Evolutionary conservation across 2,113 vertebrate genomes (phyloP).

Genomic region (Osmerus mordax): DNA sequence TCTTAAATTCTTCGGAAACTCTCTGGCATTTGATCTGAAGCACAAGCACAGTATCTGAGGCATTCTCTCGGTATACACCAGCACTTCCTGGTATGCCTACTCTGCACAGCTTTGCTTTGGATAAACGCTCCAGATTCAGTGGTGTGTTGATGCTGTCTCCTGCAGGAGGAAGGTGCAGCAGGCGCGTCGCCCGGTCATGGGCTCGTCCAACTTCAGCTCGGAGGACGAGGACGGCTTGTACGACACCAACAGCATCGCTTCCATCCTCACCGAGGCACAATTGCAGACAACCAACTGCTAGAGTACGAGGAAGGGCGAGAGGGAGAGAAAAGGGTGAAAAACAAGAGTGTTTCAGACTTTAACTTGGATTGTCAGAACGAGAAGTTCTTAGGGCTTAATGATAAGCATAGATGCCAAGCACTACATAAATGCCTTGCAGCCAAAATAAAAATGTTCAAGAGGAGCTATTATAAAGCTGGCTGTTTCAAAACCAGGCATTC

Average conservation of each 20-base stretch:
- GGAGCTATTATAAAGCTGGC: constrained; percentile 3
- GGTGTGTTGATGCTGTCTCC: neutral
- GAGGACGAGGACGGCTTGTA: constrained; percentile 83
- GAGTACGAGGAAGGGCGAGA: neutral
- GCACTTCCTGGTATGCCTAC: neutral
- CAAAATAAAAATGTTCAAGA: constrained; percentile 17
- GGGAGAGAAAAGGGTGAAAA: neutral
- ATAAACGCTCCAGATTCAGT: too few species aligned
- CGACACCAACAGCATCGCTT: constrained; percentile 73
- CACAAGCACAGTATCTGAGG: too few species aligned
- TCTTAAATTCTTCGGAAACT: too few species aligned
- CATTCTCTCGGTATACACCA: too few species aligned
- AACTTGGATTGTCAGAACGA: neutral
- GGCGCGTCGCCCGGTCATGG: constrained; percentile 63
- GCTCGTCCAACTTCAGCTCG: constrained; percentile 76
- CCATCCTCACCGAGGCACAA: constrained; percentile 78
- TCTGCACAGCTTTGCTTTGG: too few species aligned
- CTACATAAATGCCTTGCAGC: constrained; percentile 24
- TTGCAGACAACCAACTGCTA: constrained; percentile 82
- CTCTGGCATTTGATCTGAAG: neutral
- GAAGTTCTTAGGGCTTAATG: constrained; percentile 24
- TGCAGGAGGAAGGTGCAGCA: constrained; percentile 78
- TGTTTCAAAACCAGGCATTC: constrained; percentile 5
- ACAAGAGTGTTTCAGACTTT: neutral
- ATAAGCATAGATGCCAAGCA: constrained; percentile 32